Evolutionary conservation across 92 coral and sea anemone species (phyloP).

Genomic region (Siderastrea siderea): DNA sequence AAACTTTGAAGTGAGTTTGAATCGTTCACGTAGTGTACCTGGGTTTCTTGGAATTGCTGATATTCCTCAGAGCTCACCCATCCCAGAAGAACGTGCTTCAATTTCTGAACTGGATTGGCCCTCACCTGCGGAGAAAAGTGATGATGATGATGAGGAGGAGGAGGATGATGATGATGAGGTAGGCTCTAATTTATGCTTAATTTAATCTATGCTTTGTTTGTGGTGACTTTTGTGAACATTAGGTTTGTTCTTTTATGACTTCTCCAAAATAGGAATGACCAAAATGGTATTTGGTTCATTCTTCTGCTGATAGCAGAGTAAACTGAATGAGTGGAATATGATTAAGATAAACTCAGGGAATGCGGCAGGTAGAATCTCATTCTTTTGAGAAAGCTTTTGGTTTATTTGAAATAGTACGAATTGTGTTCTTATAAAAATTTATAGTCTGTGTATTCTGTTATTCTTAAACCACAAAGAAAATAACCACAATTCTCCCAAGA

Average conservation of each 20-base stretch:
- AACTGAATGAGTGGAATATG: no score
- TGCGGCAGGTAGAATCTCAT: no score
- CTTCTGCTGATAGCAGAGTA: no score
- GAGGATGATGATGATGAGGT: slow-evolving; percentile 33
- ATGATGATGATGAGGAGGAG: slow-evolving; percentile 22
- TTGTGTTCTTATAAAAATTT: no score
- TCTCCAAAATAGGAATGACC: neutral
- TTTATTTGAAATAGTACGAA: no score
- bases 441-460: no score
- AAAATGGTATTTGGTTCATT: no score
- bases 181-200: neutral
- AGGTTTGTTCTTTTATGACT: neutral
- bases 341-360: no score
- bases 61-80: slow-evolving; percentile 42
- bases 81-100: slow-evolving; percentile 43
- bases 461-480: no score
- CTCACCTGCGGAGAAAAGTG: slow-evolving; percentile 16
- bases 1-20: slow-evolving; percentile 33
- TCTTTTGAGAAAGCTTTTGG: no score
- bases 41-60: slow-evolving; percentile 38
- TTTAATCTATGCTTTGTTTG: neutral
- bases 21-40: slow-evolving; percentile 57
- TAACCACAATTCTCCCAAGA: no score
- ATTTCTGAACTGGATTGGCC: slow-evolving; percentile 31
- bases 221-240: neutral